Evolutionary conservation across 2,113 vertebrate genomes (phyloP), one percentile per base, ranked within the genome.

Genomic region (Gambusia affinis): DNA sequence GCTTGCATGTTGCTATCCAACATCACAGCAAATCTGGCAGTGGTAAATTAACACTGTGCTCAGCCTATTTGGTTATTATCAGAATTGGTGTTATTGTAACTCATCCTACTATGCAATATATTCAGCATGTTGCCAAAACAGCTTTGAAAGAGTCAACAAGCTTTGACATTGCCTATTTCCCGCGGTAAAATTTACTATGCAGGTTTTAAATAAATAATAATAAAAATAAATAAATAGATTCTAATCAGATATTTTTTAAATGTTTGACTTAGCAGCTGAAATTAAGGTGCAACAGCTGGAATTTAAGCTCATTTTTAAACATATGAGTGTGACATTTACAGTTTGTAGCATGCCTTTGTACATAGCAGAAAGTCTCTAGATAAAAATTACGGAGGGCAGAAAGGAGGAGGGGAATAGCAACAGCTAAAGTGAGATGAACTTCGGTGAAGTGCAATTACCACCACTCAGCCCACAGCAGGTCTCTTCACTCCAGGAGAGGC

Each of bases 371-470:
- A 39, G n/a, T 8, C 19, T 6, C 11, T 2, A 65, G 33, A 12
- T 10, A 64, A 33, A 22, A 57, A 57, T 57, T n/a, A 65, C 27
- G 28, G 14, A 17, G 11, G 8, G 39, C 6, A 31, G 19, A 63
- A 63, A 22, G n/a, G 35, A 24, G 22, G 51, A 57, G 51, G 51
- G 51, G 51, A n/a, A 57, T n/a, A n/a, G 51, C 51, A 24, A 57
- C 22, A 57, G 22, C 51, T n/a, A 57, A 57, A 57, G 51, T 24
- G 5, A 57, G 51, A 57, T 66, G 35, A 66, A 39, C 11, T 14
- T 39, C 37, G 4, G 24, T n/a, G 33, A 37, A 66, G 64, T 66
- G 64, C 37, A 66, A 66, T 66, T 7, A 66, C 64, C 64, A n/a
- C 19, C 35, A 27, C 35, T 35, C 63, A 66, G 22, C n/a, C 35